phyloP scores from a whole-genome alignment of 2,797 vertebrate species.

The Ibycter americanus region DNA sequence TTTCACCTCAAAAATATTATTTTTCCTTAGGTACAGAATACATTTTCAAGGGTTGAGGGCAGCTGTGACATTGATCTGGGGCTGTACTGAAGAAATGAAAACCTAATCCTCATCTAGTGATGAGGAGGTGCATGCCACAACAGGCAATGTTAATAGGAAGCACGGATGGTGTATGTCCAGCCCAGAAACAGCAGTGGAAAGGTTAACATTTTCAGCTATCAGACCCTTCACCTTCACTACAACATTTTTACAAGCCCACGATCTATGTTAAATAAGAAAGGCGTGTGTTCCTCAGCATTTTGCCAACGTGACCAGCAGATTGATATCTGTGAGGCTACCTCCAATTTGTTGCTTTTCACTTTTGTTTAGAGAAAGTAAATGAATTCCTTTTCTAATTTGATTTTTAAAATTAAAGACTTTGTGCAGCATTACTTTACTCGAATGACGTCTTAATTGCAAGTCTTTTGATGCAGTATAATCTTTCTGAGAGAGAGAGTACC shows the following conservation, averaged over 20 bases:
- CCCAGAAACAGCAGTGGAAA: not conserved
- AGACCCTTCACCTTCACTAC: not conserved
- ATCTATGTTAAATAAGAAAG: not conserved
- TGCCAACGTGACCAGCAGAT: not conserved
- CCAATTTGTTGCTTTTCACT: not conserved
- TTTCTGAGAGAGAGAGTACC: not conserved
- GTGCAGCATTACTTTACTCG: not conserved
- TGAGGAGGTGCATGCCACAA: not conserved
- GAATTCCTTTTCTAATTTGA: not conserved
- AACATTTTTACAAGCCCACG: not conserved
- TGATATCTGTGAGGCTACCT: not conserved
- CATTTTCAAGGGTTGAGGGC: not conserved
- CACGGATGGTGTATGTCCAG: accelerated
- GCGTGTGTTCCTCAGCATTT: not conserved
- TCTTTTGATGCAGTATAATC: constrained; percentile 16
- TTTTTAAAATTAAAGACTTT: not conserved
- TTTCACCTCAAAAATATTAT: not conserved
- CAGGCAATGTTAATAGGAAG: not conserved
- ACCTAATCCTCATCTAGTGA: not conserved
- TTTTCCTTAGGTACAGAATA: not conserved
- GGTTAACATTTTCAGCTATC: not conserved
- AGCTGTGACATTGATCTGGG: not conserved
- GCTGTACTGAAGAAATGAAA: not conserved
- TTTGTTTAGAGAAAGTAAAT: not conserved
- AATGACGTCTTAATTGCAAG: constrained; percentile 2